A percentile compares a stretch with the other conserved stretches of the same genome.
Evolutionary conservation across 2,113 vertebrate genomes (phyloP).

Genomic region (Rhagologus leucostigma): DNA sequence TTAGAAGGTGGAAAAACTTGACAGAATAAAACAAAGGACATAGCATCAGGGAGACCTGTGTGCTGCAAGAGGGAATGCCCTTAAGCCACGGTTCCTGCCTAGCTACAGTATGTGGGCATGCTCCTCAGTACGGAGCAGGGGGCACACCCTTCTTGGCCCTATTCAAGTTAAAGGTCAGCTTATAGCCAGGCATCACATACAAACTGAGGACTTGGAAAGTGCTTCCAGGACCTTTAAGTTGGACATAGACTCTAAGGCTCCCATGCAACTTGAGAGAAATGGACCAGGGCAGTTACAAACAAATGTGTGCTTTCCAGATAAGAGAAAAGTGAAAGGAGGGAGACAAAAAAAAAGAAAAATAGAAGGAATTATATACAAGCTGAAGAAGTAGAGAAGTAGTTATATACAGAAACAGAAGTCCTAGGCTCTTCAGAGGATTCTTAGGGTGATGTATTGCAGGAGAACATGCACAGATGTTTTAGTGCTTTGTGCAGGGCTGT

Average conservation of each 20-base stretch:
- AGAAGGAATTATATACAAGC: background rate
- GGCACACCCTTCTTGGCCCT: background rate
- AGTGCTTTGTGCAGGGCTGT: background rate
- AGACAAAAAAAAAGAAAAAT: background rate
- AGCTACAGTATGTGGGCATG: background rate
- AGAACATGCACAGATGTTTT: background rate
- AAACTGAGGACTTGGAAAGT: background rate
- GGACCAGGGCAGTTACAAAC: background rate
- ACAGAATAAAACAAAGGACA: background rate
- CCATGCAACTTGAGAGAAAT: background rate
- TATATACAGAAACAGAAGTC: background rate
- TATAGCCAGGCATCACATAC: background rate
- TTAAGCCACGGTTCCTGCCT: background rate
- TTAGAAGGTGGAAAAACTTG: background rate
- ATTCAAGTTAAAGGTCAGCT: background rate
- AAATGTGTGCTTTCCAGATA: background rate
- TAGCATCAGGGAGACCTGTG: background rate
- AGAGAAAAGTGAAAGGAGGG: background rate
- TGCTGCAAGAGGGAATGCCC: background rate
- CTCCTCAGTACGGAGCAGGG: background rate
- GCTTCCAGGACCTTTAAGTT: background rate
- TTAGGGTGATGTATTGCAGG: background rate
- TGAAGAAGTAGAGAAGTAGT: background rate
- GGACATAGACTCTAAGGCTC: background rate
- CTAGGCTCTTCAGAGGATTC: background rate